A percentile compares a stretch with the other conserved stretches of the same genome.
Evolutionary conservation across 2,888 invertebrate genomes (phyloP).

Genomic region (Galeruca laticollis): DNA sequence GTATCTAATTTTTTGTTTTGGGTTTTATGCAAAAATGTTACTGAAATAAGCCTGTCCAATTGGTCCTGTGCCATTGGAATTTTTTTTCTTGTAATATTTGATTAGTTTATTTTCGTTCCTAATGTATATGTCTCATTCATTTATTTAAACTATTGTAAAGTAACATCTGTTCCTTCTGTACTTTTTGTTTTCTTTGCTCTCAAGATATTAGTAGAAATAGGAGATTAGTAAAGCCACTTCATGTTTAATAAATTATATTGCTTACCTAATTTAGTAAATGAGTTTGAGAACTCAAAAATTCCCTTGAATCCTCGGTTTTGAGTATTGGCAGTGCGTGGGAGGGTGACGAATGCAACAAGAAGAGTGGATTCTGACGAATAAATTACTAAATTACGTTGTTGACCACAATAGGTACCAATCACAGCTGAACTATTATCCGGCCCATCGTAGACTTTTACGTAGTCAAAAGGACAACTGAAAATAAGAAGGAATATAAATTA

Average conservation of each 20-base stretch:
- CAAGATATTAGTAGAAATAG: no score
- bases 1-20: no score
- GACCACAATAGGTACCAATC: conserved; percentile 97
- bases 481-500: conserved; percentile 31
- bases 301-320: conserved; percentile 99
- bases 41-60: no score
- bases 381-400: conserved; percentile 94
- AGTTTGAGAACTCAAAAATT: conserved; percentile 98
- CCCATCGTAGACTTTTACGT: conserved; percentile 97
- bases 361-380: conserved; percentile 94
- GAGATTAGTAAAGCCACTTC: no score
- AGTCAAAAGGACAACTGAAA: conserved; percentile 97
- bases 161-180: no score
- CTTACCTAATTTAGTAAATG: conserved; percentile 97
- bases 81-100: no score
- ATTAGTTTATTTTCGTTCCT: no score
- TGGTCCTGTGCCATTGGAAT: no score
- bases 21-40: no score
- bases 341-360: conserved; percentile 91
- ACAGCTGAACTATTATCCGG: conserved; percentile 87
- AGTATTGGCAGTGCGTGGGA: conserved; percentile 91
- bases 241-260: neutral
- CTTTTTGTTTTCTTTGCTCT: no score
- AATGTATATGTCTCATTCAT: no score
- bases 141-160: no score